Conservation (phyloP, 2,113 vertebrate genomes). For the Oxyruncus cristatus region DNA sequence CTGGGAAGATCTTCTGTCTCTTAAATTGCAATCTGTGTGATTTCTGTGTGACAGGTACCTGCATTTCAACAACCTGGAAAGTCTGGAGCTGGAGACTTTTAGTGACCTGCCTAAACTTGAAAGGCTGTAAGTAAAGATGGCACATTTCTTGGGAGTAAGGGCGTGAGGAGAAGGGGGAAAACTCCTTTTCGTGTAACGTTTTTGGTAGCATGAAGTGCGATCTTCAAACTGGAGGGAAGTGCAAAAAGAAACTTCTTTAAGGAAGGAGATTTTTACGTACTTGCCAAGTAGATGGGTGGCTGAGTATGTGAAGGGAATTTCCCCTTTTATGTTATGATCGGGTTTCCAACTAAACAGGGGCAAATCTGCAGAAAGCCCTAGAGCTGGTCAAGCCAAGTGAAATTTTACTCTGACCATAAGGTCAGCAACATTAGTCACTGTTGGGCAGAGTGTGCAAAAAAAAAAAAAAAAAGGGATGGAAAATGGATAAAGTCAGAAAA, state of each 20-base stretch:
- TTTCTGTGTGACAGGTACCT: constrained; percentile 79
- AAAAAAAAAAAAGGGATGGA: not conserved
- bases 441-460: not conserved
- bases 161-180: not conserved
- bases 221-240: not conserved
- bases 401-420: not conserved
- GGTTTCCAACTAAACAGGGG: not conserved
- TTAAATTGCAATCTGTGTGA: not conserved
- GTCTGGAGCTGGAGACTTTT: constrained; percentile 84
- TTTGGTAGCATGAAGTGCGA: not conserved
- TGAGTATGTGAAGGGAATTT: not conserved
- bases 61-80: constrained; percentile 92
- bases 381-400: not conserved
- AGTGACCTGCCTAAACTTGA: constrained; percentile 89
- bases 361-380: not conserved
- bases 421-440: constrained; percentile 36
- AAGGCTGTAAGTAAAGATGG: constrained; percentile 82
- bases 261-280: not conserved
- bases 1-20: not conserved
- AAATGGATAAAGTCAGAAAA: not conserved
- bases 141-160: not conserved
- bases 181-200: not conserved
- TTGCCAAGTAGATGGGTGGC: not conserved
- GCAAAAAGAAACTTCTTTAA: not conserved
- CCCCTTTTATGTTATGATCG: not conserved